Evolutionary conservation across 2,113 vertebrate genomes (phyloP).

Genomic region (Trachemys scripta): DNA sequence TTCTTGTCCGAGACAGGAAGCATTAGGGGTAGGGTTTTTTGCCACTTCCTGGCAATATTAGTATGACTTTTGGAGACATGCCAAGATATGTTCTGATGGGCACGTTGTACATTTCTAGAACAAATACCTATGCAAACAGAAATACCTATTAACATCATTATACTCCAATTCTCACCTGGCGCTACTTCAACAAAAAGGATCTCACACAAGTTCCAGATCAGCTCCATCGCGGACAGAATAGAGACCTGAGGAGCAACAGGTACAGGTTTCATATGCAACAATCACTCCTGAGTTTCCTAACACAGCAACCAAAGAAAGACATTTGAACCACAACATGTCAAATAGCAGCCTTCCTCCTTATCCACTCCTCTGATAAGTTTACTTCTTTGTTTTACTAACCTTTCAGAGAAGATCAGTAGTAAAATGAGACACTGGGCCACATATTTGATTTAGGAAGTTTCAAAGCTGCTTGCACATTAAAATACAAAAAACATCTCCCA

Average conservation of each 20-base stretch:
- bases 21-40: neutral
- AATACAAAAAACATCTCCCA: neutral
- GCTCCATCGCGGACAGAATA: slow-evolving; percentile 93
- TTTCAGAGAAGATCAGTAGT: neutral
- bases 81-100: neutral
- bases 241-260: slow-evolving; percentile 83
- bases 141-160: neutral
- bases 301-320: neutral
- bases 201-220: slow-evolving; percentile 99
- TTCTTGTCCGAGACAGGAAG: neutral
- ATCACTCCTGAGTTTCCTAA: neutral
- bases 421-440: neutral
- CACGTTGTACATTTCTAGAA: neutral
- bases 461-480: neutral
- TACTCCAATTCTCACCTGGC: slow-evolving; percentile 81
- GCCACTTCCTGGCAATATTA: neutral
- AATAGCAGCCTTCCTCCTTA: neutral
- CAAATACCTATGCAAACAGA: neutral
- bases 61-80: neutral
- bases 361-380: neutral
- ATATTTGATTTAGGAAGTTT: neutral
- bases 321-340: neutral
- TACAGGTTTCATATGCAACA: neutral
- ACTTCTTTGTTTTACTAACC: neutral
- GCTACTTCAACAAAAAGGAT: slow-evolving; percentile 96